Conservation (phyloP, 2,888 invertebrate genomes). For the Acanthoscelides obtectus region DNA sequence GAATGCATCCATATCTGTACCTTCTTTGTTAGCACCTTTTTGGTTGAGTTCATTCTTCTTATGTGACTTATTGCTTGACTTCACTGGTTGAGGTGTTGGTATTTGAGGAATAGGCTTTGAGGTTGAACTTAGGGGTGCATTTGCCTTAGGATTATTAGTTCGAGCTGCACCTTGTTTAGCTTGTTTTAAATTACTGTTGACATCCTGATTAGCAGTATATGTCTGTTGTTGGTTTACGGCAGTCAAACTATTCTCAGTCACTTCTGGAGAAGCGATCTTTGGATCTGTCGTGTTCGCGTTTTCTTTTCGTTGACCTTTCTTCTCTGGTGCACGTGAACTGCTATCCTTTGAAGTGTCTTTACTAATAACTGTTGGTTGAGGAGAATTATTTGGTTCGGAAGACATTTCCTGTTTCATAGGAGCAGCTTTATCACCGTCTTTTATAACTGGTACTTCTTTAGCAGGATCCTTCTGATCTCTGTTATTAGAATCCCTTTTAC, state of each 20-base stretch:
- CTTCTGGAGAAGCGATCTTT: slow-evolving; percentile 22
- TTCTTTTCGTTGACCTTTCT: slow-evolving; percentile 23
- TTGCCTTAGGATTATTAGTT: not conserved
- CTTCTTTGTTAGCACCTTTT: slow-evolving; percentile 56
- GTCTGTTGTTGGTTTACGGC: slow-evolving; percentile 10
- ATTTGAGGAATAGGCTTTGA: slow-evolving; percentile 21
- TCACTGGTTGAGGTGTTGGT: slow-evolving; percentile 46
- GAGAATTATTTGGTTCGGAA: slow-evolving; percentile 3
- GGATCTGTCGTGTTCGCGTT: slow-evolving; percentile 15
- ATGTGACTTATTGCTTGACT: slow-evolving; percentile 49
- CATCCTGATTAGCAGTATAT: slow-evolving; percentile 19
- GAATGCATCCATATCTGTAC: slow-evolving; percentile 59
- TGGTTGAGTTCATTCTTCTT: slow-evolving; percentile 54
- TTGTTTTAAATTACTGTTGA: slow-evolving; percentile 29
- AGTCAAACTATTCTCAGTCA: slow-evolving; percentile 10
- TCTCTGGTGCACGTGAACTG: slow-evolving; percentile 5
- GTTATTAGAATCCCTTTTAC: not conserved
- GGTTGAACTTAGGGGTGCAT: slow-evolving; percentile 14
- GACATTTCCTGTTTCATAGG: not conserved
- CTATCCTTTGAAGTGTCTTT: slow-evolving; percentile 5
- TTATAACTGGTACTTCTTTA: not conserved
- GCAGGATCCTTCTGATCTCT: slow-evolving; percentile 23
- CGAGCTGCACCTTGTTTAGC: slow-evolving; percentile 35
- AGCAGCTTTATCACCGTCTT: not conserved
- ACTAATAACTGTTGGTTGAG: slow-evolving; percentile 7